Evolutionary conservation across 2,888 invertebrate genomes (phyloP).

Genomic region (Agrenia bidenticulata): DNA sequence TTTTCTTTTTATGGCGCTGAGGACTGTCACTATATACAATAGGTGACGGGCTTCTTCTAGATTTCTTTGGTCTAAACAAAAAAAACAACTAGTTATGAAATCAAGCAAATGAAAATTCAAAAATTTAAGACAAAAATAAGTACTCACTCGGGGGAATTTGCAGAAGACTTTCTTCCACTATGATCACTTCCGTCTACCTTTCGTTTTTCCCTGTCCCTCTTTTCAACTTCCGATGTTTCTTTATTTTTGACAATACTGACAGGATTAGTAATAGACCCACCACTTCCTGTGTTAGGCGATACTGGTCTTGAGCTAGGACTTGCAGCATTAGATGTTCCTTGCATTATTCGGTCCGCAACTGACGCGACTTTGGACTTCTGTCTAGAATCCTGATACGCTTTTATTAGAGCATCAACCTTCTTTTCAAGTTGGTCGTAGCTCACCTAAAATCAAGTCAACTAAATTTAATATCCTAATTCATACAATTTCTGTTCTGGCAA

Average conservation of each 20-base stretch:
- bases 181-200: conserved; percentile 25
- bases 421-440: conserved; percentile 72
- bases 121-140: not conserved
- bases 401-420: conserved; percentile 71
- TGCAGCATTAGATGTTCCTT: conserved; percentile 29
- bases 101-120: conserved; percentile 3
- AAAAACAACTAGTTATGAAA: too few species aligned
- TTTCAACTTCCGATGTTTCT: conserved; percentile 26
- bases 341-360: conserved; percentile 26
- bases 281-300: conserved; percentile 31
- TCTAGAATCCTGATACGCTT: conserved; percentile 69
- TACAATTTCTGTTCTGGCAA: too few species aligned
- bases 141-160: conserved; percentile 18
- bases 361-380: conserved; percentile 60
- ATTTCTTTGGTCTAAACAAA: conserved; percentile 34
- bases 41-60: conserved; percentile 48
- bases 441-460: conserved; percentile 58
- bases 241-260: conserved; percentile 18
- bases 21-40: conserved; percentile 55
- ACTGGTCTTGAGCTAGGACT: conserved; percentile 44
- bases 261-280: conserved; percentile 26
- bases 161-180: conserved; percentile 28
- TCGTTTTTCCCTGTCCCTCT: conserved; percentile 25
- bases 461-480: not conserved
- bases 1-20: conserved; percentile 54